A percentile compares a stretch with the other conserved stretches of the same genome.
Conservation (phyloP, 2,888 invertebrate genomes). For the Helleia helle region DNA sequence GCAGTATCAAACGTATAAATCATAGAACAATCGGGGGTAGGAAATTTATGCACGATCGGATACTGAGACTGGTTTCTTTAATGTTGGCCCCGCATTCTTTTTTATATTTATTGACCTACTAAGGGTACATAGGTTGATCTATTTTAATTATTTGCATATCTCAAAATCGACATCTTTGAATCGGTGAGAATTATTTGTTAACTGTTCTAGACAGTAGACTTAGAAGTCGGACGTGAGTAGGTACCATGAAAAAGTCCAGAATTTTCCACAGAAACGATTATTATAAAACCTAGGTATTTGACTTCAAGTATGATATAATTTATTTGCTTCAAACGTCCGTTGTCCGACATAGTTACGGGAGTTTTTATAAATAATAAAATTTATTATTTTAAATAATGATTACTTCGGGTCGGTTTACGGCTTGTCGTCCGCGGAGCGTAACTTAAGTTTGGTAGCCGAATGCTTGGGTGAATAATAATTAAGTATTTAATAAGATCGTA, state of each 20-base stretch:
- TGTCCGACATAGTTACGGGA: not conserved
- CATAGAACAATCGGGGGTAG: slow-evolving; percentile 66
- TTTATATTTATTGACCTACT: slow-evolving; percentile 64
- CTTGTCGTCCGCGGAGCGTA: slow-evolving; percentile 22
- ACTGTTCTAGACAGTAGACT: too few relatives aligned
- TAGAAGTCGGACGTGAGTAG: too few relatives aligned
- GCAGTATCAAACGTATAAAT: slow-evolving; percentile 56
- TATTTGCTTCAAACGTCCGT: too few relatives aligned
- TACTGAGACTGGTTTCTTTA: slow-evolving; percentile 44
- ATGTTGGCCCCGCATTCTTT: slow-evolving; percentile 35
- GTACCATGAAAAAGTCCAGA: too few relatives aligned
- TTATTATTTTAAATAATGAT: slow-evolving; percentile 9
- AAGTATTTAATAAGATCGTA: slow-evolving; percentile 40
- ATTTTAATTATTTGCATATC: slow-evolving; percentile 58
- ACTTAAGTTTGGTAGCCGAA: slow-evolving; percentile 54
- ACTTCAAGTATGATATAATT: too few relatives aligned
- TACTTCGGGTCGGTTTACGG: slow-evolving; percentile 2
- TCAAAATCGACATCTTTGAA: not conserved
- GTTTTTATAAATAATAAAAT: slow-evolving; percentile 6
- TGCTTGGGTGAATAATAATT: slow-evolving; percentile 55
- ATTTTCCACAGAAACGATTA: too few relatives aligned
- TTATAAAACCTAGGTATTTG: too few relatives aligned
- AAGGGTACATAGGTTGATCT: slow-evolving; percentile 35
- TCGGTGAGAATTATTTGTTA: slow-evolving; percentile 46
- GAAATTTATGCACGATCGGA: slow-evolving; percentile 31